Base-by-base conservation (phyloP, 2,113 vertebrate species). In the Gavialis gangeticus region DNA sequence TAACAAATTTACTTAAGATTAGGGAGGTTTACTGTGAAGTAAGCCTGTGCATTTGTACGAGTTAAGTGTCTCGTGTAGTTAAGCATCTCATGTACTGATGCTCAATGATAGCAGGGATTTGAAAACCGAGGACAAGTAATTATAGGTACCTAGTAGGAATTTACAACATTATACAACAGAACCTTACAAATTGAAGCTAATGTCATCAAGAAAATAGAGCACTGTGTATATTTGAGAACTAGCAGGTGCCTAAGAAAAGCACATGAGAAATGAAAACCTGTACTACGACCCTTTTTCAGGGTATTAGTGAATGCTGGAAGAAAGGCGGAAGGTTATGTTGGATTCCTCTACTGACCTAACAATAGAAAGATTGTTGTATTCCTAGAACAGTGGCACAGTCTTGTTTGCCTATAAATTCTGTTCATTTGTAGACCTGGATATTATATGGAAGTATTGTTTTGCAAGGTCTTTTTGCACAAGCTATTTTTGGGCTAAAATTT, bases 161-260 rank as follows among this genome's bases (percentile, higher is more conserved):
- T 46, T 46, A 27, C 54, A 66, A 10, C 8, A 9, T 4, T 17
- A 1, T 15, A 10, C 0, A 1, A 34, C 80, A 57, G 3, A 54
- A 19, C 37, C 10, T 89, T 5, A 46, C 0, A 56, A 59, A 82
- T 4, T 64, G 3, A 56, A 71, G 34, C 5, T 84, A 92, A 63
- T 18, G 11, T 2, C 21, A 81, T 22, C 18, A 82, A 88, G 25
- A 2, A 10, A 10, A 24, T 81, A 18, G 58, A 54, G 3, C 1
- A 1, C 3, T 82, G 84, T 85, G 14, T 58, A 57, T 25, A 27
- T 34, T 37, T 21, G 55, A 59, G 58, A 55, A 63, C 57, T 18
- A 28, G 54, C 90, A 62, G 10, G n/a, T 11, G 3, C 15, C 46
- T 75, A 14, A 37, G 54, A 75, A 37, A 75, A 25, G 11, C 75